Conservation (phyloP, 1,140 invertebrate genomes). For the Lepidurus arcticus region DNA sequence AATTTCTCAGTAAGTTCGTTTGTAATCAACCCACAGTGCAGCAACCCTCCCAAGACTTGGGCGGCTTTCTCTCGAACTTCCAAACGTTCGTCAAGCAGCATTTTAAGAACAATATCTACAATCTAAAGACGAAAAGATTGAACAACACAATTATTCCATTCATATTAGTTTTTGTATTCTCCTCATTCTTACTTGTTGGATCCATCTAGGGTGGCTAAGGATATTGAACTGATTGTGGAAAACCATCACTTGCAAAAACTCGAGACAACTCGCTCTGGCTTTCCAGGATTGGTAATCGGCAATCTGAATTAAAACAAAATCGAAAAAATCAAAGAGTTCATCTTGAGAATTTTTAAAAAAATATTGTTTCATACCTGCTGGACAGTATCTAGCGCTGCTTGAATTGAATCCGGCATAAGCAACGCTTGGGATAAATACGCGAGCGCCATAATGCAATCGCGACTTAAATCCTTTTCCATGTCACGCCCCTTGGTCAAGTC, state of each 20-base stretch:
- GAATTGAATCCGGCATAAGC: slow-evolving; percentile 50
- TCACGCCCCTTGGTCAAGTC: slow-evolving; percentile 47
- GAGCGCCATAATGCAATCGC: slow-evolving; percentile 58
- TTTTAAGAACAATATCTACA: slow-evolving; percentile 54
- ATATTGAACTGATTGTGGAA: slow-evolving; percentile 77
- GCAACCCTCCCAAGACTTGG: slow-evolving; percentile 72
- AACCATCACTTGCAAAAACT: slow-evolving; percentile 71
- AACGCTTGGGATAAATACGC: slow-evolving; percentile 57
- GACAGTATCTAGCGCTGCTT: slow-evolving; percentile 46
- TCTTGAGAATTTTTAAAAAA: not conserved
- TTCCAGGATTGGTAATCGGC: slow-evolving; percentile 63
- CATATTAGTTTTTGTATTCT: slow-evolving; percentile 31
- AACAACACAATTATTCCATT: slow-evolving; percentile 26
- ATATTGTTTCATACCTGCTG: not conserved
- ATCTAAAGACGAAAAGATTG: slow-evolving; percentile 39
- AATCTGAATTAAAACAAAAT: slow-evolving; percentile 42
- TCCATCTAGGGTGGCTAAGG: slow-evolving; percentile 52
- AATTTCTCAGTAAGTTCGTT: slow-evolving; percentile 45
- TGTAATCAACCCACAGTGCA: slow-evolving; percentile 73
- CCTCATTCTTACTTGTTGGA: slow-evolving; percentile 47
- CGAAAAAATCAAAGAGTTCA: not conserved
- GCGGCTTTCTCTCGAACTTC: slow-evolving; percentile 76
- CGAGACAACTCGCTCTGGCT: slow-evolving; percentile 60
- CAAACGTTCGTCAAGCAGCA: slow-evolving; percentile 62
- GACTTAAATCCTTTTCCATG: slow-evolving; percentile 70